Evolutionary conservation across 2,888 invertebrate genomes (phyloP).

Genomic region (Apodemia zela): DNA sequence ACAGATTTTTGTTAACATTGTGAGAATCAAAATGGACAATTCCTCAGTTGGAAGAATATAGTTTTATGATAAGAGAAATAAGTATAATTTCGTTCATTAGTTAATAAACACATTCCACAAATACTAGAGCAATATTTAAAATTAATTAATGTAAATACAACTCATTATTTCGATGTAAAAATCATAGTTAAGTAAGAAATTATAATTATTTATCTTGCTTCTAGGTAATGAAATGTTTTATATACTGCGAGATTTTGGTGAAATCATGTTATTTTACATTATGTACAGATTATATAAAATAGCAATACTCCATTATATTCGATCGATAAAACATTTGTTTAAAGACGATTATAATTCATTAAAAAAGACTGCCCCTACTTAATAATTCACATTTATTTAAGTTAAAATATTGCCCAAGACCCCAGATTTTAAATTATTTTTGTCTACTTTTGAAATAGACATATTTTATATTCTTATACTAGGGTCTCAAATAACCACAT

Average conservation of each 20-base stretch:
- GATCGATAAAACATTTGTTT: not conserved
- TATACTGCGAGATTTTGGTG: conserved; percentile 5
- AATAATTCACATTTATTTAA: not conserved
- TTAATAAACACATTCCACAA: conserved; percentile 11
- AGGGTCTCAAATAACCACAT: too few relatives aligned
- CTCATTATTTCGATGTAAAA: conserved; percentile 8
- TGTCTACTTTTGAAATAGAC: not conserved
- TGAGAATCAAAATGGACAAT: not conserved
- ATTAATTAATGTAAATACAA: conserved; percentile 10
- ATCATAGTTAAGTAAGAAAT: conserved; percentile 7
- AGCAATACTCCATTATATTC: conserved; percentile 3
- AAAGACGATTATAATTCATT: not conserved
- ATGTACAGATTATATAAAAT: conserved; percentile 13
- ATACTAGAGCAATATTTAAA: conserved; percentile 8
- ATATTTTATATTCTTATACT: too few relatives aligned
- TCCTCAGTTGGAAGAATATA: not conserved
- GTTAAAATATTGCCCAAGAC: not conserved
- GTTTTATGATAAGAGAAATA: conserved; percentile 1
- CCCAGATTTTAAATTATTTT: not conserved
- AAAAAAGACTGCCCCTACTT: conserved; percentile 12
- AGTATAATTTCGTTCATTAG: conserved; percentile 12
- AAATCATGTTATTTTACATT: conserved; percentile 6
- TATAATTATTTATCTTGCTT: conserved; percentile 14
- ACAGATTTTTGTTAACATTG: conserved; percentile 2
- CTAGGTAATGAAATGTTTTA: conserved; percentile 8